These are phyloP conservation scores for Babylonia areolata DNA, from an alignment of 1,140 invertebrate species.

Conservation along the genomic window DNA sequence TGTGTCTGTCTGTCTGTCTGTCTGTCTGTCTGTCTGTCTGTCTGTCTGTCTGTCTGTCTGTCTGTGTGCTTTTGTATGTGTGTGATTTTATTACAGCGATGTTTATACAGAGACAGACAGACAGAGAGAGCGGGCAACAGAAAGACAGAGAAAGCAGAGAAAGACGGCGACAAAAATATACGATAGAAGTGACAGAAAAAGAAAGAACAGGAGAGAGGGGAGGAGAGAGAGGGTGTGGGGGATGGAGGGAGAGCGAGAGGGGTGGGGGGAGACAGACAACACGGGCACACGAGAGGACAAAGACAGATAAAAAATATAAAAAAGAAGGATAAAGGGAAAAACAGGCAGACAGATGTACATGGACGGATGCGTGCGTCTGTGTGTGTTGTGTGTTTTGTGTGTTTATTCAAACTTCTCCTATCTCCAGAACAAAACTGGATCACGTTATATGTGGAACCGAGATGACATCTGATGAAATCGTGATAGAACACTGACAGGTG, in stretches of 20 bases:
- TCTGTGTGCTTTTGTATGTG: not conserved
- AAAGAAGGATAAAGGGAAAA: not conserved
- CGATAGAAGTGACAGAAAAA: not conserved
- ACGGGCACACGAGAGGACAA: not conserved
- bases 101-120: not conserved
- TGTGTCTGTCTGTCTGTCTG: not conserved
- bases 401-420: too few species aligned
- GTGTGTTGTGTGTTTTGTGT: too few species aligned
- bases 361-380: too few species aligned
- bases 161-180: not conserved
- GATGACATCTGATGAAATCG: too few species aligned
- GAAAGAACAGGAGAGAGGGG: too few species aligned
- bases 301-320: not conserved
- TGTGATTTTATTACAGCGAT: not conserved
- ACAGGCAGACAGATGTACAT: not conserved
- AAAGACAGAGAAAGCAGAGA: not conserved
- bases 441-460: too few species aligned
- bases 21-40: not conserved
- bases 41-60: not conserved
- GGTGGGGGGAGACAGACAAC: not conserved
- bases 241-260: not conserved
- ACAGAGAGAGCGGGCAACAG: not conserved
- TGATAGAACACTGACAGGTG: too few species aligned
- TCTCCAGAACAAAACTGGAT: too few species aligned
- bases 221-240: not conserved